Conservation (phyloP, 2,797 vertebrate species). For the Paramormyrops hopkinsi region DNA sequence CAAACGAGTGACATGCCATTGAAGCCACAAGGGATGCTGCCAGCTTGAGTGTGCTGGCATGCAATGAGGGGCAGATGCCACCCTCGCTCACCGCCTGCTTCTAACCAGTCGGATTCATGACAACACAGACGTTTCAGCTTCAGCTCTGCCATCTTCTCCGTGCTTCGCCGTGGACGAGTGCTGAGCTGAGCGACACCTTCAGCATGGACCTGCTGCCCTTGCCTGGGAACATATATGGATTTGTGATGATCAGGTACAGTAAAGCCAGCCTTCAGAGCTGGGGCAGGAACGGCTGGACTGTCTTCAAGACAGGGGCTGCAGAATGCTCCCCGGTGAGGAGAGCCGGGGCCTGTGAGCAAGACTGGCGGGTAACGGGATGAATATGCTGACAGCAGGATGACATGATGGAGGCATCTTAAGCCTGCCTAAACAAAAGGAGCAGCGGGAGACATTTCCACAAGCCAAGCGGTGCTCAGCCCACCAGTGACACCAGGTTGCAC, state of each 20-base stretch:
- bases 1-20: background rate
- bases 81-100: background rate
- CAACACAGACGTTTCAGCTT: background rate
- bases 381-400: background rate
- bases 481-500: background rate
- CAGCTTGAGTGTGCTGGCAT: background rate
- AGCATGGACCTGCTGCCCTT: background rate
- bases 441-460: background rate
- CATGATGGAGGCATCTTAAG: background rate
- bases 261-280: background rate
- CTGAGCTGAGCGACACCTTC: background rate
- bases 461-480: background rate
- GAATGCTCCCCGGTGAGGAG: background rate
- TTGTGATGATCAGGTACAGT: background rate
- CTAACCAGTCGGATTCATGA: background rate
- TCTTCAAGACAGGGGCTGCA: background rate
- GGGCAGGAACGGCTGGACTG: background rate
- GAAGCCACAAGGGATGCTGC: background rate
- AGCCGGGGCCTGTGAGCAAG: background rate
- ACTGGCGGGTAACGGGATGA: background rate
- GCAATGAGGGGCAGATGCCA: background rate
- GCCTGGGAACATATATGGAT: background rate
- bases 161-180: background rate
- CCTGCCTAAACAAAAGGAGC: background rate
- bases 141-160: background rate